A percentile compares a stretch with the other conserved stretches of the same genome.
Conservation (phyloP, 2,113 vertebrate genomes). For the Serinus canaria region DNA sequence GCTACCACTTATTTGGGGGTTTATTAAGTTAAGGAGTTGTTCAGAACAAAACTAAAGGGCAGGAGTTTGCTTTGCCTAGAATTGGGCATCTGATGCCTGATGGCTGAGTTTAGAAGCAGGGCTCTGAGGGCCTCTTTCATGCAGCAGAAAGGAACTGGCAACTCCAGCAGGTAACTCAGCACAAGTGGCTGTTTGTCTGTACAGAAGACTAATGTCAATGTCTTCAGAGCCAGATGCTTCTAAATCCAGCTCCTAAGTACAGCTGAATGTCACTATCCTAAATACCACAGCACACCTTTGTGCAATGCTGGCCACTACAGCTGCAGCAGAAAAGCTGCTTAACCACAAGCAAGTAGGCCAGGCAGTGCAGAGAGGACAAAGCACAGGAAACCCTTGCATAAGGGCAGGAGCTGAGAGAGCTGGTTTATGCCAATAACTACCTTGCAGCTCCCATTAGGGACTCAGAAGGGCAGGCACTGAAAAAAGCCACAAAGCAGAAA, state of each 20-base stretch:
- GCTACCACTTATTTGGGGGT: neutral
- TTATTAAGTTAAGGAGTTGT: neutral
- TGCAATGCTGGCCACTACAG: accelerated
- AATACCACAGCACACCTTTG: neutral
- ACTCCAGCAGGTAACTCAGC: neutral
- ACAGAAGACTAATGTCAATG: neutral
- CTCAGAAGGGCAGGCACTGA: neutral
- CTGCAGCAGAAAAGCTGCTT: neutral
- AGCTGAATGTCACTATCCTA: neutral
- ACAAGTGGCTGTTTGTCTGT: neutral
- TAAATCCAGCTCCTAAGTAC: neutral
- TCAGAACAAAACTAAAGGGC: neutral
- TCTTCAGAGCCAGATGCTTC: neutral
- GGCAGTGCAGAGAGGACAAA: neutral
- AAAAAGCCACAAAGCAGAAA: neutral
- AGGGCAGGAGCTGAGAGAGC: neutral
- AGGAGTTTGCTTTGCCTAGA: neutral
- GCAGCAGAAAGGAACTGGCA: neutral
- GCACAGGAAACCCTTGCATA: neutral
- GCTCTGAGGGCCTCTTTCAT: neutral
- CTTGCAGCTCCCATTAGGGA: neutral
- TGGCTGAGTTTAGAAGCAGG: neutral
- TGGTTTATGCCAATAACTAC: neutral
- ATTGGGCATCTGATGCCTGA: neutral
- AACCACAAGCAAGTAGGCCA: neutral